Percentiles rank a stretch among this genome's conserved stretches.
These are phyloP conservation scores for Otus sunia DNA, from an alignment of 2,113 vertebrate genomes.

Conservation along the genomic window DNA sequence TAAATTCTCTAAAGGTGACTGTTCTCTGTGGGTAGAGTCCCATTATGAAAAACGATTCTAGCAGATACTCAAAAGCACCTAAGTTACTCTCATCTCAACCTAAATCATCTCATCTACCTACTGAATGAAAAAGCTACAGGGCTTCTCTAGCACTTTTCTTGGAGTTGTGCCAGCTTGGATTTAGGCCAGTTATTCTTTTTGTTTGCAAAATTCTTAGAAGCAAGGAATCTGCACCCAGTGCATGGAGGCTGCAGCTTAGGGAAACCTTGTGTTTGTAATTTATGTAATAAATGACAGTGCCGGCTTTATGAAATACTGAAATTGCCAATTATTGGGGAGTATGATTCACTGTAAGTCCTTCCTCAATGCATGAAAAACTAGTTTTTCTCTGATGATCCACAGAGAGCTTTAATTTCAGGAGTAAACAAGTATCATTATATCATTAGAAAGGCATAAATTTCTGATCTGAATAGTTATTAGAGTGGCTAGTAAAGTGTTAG, in stretches of 20 bases:
- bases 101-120: not conserved
- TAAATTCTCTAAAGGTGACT: not conserved
- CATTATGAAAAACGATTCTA: not conserved
- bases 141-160: not conserved
- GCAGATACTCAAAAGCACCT: not conserved
- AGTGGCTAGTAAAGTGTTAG: not conserved
- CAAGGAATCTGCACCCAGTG: not conserved
- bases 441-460: not conserved
- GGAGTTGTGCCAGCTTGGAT: slow-evolving; percentile 28
- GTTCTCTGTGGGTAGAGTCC: not conserved
- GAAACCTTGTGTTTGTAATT: not conserved
- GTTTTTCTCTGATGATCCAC: not conserved
- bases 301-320: not conserved
- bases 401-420: not conserved
- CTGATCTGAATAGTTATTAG: not conserved
- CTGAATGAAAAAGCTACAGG: not conserved
- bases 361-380: not conserved
- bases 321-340: not conserved
- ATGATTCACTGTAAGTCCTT: not conserved
- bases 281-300: not conserved
- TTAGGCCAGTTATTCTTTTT: not conserved
- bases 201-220: slow-evolving; percentile 15
- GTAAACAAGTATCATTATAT: not conserved
- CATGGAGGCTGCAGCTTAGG: not conserved
- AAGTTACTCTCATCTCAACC: not conserved